These are phyloP conservation scores for Channa striata DNA, from an alignment of 2,797 vertebrate species.

Conservation along the genomic window DNA sequence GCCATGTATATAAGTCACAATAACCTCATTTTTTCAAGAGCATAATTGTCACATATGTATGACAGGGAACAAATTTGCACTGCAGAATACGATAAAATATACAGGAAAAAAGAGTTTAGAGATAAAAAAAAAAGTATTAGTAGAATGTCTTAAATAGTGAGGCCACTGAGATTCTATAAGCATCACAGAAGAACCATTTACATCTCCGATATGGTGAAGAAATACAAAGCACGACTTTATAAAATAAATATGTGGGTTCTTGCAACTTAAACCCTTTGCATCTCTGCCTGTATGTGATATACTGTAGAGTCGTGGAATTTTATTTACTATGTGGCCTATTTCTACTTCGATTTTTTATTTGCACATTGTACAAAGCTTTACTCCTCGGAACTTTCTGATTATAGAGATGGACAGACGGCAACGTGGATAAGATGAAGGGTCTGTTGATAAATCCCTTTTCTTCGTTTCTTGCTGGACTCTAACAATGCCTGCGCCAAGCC, in stretches of 20 bases:
- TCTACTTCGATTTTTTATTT: constrained; percentile 55
- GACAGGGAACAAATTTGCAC: constrained; percentile 33
- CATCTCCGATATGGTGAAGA: constrained; percentile 19
- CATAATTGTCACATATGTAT: constrained; percentile 61
- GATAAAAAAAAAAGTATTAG: constrained; percentile 12
- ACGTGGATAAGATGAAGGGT: constrained; percentile 47
- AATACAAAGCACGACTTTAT: constrained; percentile 9
- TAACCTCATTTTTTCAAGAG: constrained; percentile 61
- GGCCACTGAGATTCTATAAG: constrained; percentile 26
- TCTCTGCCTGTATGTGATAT: constrained; percentile 26
- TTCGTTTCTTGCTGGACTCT: constrained; percentile 32
- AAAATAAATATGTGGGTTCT: constrained; percentile 17
- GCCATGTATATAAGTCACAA: constrained; percentile 68
- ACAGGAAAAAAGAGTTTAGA: constrained; percentile 30
- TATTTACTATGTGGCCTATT: constrained; percentile 51
- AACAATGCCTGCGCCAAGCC: constrained; percentile 47
- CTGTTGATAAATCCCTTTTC: constrained; percentile 50
- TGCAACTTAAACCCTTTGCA: constrained; percentile 30
- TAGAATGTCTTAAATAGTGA: constrained; percentile 22
- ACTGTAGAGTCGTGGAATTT: constrained; percentile 35
- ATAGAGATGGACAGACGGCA: constrained; percentile 51
- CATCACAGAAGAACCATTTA: constrained; percentile 7
- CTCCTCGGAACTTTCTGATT: constrained; percentile 36
- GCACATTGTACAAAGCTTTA: constrained; percentile 41
- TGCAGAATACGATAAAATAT: constrained; percentile 20